Percentiles rank a stretch among this genome's conserved stretches.
These are phyloP conservation scores for Aradophagus sp. DNA, from an alignment of 1,140 invertebrate genomes.

Conservation along the genomic window DNA sequence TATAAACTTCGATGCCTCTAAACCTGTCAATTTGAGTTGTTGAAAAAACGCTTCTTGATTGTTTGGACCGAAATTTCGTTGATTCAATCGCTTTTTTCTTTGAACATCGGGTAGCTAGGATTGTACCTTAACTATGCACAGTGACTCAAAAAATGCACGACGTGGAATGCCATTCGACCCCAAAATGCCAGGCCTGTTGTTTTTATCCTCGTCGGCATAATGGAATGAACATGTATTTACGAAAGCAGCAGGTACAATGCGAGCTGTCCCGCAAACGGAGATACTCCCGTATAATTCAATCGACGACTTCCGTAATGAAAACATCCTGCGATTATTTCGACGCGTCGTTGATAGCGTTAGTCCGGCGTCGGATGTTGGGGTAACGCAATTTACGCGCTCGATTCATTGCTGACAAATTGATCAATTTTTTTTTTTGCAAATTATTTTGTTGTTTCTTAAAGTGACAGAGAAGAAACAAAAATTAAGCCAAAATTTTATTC, in stretches of 20 bases:
- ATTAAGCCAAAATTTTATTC: no score
- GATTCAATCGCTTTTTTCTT: no score
- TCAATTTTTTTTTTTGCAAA: no score
- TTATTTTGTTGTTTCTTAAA: no score
- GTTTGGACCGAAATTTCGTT: no score
- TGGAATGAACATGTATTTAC: slow-evolving; percentile 30
- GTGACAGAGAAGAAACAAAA: no score
- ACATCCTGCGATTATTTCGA: slow-evolving; percentile 50
- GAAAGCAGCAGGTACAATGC: slow-evolving; percentile 39
- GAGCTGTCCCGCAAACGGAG: slow-evolving; percentile 18
- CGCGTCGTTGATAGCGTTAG: slow-evolving; percentile 35
- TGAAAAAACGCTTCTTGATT: no score
- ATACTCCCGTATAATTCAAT: slow-evolving; percentile 52
- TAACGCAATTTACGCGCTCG: slow-evolving; percentile 22
- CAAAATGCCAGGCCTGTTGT: slow-evolving; percentile 29
- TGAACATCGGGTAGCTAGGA: not conserved
- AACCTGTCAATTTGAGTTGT: no score
- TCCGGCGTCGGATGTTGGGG: slow-evolving; percentile 29
- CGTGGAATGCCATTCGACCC: slow-evolving; percentile 20
- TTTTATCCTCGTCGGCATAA: slow-evolving; percentile 19
- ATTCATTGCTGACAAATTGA: not conserved
- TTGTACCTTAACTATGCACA: slow-evolving; percentile 4
- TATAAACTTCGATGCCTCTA: no score
- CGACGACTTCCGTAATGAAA: slow-evolving; percentile 51
- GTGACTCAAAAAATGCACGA: slow-evolving; percentile 10